These are phyloP conservation scores for Eubasilissa splendida DNA, from an alignment of 2,888 invertebrate species.

Conservation along the genomic window DNA sequence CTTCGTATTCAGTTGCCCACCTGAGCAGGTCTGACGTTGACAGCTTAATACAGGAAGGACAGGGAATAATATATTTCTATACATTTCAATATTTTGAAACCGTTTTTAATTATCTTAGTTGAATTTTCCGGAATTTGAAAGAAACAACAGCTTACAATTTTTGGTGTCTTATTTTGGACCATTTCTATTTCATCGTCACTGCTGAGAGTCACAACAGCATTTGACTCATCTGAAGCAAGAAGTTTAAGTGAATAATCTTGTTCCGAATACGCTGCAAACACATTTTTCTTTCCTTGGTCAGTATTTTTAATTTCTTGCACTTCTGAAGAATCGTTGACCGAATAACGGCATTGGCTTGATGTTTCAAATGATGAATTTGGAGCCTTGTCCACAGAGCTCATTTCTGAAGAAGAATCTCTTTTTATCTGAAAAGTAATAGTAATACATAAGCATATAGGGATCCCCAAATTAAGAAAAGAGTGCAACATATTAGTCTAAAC, in stretches of 20 bases:
- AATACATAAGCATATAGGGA: no score
- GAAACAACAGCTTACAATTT: slow-evolving; percentile 13
- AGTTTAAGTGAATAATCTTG: slow-evolving; percentile 36
- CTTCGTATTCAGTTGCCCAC: no score
- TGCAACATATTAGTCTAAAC: no score
- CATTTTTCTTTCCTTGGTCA: neutral
- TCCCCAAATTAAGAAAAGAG: no score
- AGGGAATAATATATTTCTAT: no score
- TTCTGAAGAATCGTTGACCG: neutral
- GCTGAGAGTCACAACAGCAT: slow-evolving; percentile 68
- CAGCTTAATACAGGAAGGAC: no score
- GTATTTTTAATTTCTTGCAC: neutral
- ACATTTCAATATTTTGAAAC: no score
- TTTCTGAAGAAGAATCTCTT: slow-evolving; percentile 15
- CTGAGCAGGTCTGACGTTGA: no score
- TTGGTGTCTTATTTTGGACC: neutral
- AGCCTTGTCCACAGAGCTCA: slow-evolving; percentile 46
- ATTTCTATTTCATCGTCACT: slow-evolving; percentile 67
- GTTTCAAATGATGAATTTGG: slow-evolving; percentile 42
- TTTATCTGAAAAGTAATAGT: neutral
- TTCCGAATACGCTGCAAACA: neutral
- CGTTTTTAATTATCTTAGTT: no score
- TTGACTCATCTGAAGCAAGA: slow-evolving; percentile 24
- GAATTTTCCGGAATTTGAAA: neutral
- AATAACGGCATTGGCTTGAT: neutral